These are phyloP conservation scores for Acrocephalus scirpaceus DNA, from an alignment of 2,797 vertebrate genomes.

Conservation along the genomic window DNA sequence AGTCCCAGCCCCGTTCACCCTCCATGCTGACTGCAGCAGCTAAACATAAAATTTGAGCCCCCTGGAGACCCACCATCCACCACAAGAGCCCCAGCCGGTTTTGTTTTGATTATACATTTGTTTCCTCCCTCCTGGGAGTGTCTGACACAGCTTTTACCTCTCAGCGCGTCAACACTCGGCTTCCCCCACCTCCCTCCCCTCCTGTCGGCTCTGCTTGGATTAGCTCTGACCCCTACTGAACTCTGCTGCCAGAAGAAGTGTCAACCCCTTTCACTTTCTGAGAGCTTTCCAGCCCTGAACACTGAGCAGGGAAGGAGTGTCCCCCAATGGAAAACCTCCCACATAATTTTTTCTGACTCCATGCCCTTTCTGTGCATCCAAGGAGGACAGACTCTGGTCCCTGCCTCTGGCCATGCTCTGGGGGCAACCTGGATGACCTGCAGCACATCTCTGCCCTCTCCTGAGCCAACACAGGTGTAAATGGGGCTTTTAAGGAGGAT, in stretches of 20 bases:
- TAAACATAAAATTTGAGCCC: background rate
- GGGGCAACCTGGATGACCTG: background rate
- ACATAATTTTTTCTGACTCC: background rate
- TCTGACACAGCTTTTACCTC: constrained; percentile 68
- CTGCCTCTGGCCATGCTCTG: background rate
- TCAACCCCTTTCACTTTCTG: constrained; percentile 45
- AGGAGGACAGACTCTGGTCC: background rate
- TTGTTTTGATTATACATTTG: constrained; percentile 64
- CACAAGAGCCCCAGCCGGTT: background rate
- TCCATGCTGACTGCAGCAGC: background rate
- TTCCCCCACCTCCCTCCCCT: background rate
- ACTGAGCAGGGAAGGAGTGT: background rate
- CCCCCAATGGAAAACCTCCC: background rate
- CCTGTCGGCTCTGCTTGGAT: constrained; percentile 15
- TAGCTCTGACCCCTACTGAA: constrained; percentile 63
- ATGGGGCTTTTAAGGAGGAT: background rate
- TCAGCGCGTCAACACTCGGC: background rate
- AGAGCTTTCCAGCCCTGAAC: background rate
- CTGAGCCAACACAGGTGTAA: background rate
- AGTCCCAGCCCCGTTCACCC: background rate
- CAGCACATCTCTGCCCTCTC: background rate
- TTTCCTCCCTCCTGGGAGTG: constrained; percentile 58
- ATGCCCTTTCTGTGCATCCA: rapidly evolving
- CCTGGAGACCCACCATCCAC: background rate
- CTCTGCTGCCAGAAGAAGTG: constrained; percentile 22